Percentiles rank a stretch among this genome's conserved stretches.
phyloP scores from a whole-genome alignment of 1,140 invertebrate genomes.

The Idris sp. region DNA sequence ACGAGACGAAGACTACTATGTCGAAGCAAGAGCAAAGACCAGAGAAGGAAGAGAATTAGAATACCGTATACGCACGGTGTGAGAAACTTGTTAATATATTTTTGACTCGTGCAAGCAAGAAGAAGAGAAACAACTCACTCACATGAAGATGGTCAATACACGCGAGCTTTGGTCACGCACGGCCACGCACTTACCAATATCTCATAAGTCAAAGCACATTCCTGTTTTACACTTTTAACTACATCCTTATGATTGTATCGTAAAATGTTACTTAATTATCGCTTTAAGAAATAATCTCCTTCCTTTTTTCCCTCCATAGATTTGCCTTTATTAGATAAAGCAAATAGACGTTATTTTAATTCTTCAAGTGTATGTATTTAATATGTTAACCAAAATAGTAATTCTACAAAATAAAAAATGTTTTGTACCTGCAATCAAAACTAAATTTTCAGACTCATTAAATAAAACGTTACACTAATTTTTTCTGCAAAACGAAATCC shows the following conservation, averaged over 20 bases:
- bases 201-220: conserved; percentile 50
- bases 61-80: conserved; percentile 36
- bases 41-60: conserved; percentile 52
- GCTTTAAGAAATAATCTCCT: neutral
- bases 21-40: conserved; percentile 5
- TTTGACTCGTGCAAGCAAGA: conserved; percentile 59
- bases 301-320: conserved; percentile 16
- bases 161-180: conserved; percentile 67
- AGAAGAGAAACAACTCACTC: conserved; percentile 65
- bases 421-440: too few species aligned
- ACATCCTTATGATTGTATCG: conserved; percentile 24
- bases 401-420: too few species aligned
- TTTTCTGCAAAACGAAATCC: too few species aligned
- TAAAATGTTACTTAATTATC: conserved; percentile 35
- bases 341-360: too few species aligned
- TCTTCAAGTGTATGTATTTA: too few species aligned
- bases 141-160: conserved; percentile 59
- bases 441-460: too few species aligned
- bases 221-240: conserved; percentile 44
- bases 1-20: conserved; percentile 19
- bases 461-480: too few species aligned
- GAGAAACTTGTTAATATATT: conserved; percentile 67
- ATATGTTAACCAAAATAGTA: too few species aligned
- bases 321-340: too few species aligned
- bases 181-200: conserved; percentile 65